Conservation (phyloP, 2,797 vertebrate genomes). For the Euthynnus affinis region DNA sequence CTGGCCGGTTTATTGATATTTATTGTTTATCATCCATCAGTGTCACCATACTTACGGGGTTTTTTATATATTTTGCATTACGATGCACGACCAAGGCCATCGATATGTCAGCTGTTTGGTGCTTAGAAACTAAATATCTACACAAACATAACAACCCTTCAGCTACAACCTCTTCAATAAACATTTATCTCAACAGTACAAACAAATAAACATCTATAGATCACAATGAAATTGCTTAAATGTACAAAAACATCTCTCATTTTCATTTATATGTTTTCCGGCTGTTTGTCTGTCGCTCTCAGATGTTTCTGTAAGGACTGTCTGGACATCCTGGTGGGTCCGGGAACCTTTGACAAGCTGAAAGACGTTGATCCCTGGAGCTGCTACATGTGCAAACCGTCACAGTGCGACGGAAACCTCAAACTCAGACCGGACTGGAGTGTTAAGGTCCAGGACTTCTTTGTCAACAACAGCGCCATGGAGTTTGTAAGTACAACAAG, state of each 20-base stretch:
- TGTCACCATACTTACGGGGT: background rate
- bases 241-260: too few relatives aligned
- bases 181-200: background rate
- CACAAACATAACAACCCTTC: background rate
- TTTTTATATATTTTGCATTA: background rate
- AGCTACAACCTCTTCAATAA: background rate
- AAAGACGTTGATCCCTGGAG: conserved; percentile 94
- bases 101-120: background rate
- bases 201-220: too few relatives aligned
- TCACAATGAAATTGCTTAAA: too few relatives aligned
- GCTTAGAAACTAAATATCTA: background rate
- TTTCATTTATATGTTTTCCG: background rate
- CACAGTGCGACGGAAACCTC: conserved; percentile 86
- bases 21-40: background rate
- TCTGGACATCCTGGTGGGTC: conserved; percentile 90
- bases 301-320: conserved; percentile 98
- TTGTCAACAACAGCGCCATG: conserved; percentile 90
- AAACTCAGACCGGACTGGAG: conserved; percentile 92
- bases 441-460: conserved; percentile 91
- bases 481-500: conserved; percentile 90
- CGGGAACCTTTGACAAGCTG: conserved; percentile 86
- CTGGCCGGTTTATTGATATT: background rate
- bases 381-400: conserved; percentile 93
- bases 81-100: background rate
- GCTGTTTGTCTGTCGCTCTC: background rate